Base-by-base conservation (phyloP, 1,140 invertebrate genomes). In the Drosophila bocqueti region DNA sequence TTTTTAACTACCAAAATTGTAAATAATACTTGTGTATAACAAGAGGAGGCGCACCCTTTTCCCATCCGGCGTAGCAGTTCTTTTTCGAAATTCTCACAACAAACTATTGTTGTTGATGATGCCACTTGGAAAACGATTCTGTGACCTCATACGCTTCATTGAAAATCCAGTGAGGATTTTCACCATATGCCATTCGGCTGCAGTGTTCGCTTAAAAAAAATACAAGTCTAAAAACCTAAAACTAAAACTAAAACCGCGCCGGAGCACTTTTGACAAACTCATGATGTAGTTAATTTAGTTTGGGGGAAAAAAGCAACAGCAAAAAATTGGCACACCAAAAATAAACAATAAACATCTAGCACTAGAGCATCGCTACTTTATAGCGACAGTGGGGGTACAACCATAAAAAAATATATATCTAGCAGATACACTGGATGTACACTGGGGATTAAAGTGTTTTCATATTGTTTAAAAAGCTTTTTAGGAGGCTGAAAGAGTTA, bases 201-300 rank as follows among this genome's bases (percentile, higher is more conserved):
- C 72, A 47, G 24, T 61, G 38, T 43, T 43, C 29, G 26, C 57
- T 77, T 21, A 29, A 68, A 49, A 49, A 49, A 68, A 77, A 57
- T 57, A 58, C 34, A 46, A 54, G 34, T 61, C 21, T 47, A 45
- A 50, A 21, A 50, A 63, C 11, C 10, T 40, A 45, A 49, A 58
- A 38, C 36, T 57, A 57, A 57, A 57, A 21, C 15, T 57, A 57
- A 57, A 57, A 21, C 15, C 36, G 36, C 9, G 52, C 18, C 11
- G 38, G 45, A 72, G 63, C 65, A 76, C 62, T 86, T 79, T 87
- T 87, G 84, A 89, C 83, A 89, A 87, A 87, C 76, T 81, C 83
- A 78, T 83, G 80, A 83, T 89, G 74, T 81, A 90, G 87, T 89
- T 89, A 84, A 90, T 84, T 90, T 81, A 49, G 60, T 26, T 65